A percentile compares a stretch with the other conserved stretches of the same genome.
These are phyloP conservation scores for Lasioglossum villosulum DNA, from an alignment of 2,888 invertebrate species.

Conservation along the genomic window DNA sequence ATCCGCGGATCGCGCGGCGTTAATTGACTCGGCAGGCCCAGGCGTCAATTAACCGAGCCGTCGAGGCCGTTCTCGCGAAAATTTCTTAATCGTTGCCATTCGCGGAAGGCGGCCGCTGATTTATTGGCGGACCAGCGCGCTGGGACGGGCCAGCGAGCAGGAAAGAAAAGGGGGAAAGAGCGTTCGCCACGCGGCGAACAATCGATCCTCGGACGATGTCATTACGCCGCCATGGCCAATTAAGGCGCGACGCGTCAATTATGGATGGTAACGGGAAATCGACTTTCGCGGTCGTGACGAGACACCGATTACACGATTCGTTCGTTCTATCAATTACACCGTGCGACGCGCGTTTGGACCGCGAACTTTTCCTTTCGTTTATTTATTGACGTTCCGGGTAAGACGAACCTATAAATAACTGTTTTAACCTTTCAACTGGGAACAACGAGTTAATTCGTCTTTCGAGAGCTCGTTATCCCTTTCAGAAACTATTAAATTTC, in stretches of 20 bases:
- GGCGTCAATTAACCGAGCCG: slow-evolving; percentile 5
- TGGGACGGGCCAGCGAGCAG: not conserved
- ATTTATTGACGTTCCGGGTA: not conserved
- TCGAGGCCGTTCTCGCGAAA: slow-evolving; percentile 6
- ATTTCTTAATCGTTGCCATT: slow-evolving; percentile 20
- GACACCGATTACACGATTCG: slow-evolving; percentile 26
- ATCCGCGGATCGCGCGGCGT: not conserved
- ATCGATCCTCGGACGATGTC: slow-evolving; percentile 60
- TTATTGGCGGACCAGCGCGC: slow-evolving; percentile 28
- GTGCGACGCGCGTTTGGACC: not conserved
- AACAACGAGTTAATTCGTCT: not conserved
- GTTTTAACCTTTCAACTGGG: not conserved
- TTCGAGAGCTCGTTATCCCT: not conserved
- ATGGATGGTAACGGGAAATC: slow-evolving; percentile 61
- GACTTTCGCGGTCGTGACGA: slow-evolving; percentile 45
- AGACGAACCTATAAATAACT: not conserved
- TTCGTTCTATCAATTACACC: not conserved
- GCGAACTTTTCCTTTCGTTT: slow-evolving; percentile 4
- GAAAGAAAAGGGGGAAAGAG: slow-evolving; percentile 15
- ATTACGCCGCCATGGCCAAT: slow-evolving; percentile 58
- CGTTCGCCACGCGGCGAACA: slow-evolving; percentile 48
- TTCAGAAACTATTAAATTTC: not conserved
- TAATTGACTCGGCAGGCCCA: slow-evolving; percentile 14
- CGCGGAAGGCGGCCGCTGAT: slow-evolving; percentile 21
- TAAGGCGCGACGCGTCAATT: slow-evolving; percentile 62